Percentiles rank a stretch among this genome's conserved stretches.
Evolutionary conservation across 2,888 invertebrate genomes (phyloP).

Genomic region (Mechanitis mazaeus): DNA sequence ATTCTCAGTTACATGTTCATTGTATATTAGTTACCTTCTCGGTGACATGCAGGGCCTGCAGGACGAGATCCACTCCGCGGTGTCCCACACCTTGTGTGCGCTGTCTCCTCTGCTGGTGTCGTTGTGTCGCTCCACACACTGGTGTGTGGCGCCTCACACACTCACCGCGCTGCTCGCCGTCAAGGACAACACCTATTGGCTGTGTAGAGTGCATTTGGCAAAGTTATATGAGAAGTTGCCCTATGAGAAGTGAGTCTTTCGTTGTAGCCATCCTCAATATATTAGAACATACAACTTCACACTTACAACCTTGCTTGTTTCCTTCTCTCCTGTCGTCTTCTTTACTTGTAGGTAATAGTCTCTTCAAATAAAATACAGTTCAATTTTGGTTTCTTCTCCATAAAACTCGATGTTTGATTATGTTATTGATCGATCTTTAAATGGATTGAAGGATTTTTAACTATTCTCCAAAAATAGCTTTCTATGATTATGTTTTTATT

Average conservation of each 20-base stretch:
- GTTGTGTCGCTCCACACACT: slow-evolving; percentile 79
- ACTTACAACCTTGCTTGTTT: too few relatives aligned
- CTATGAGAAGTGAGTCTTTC: slow-evolving; percentile 54
- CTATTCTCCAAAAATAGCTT: too few relatives aligned
- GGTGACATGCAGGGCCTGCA: slow-evolving; percentile 76
- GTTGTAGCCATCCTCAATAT: background rate
- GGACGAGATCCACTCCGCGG: slow-evolving; percentile 85
- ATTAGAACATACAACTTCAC: too few relatives aligned
- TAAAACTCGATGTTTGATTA: too few relatives aligned
- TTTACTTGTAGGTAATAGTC: too few relatives aligned
- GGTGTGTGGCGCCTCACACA: slow-evolving; percentile 72
- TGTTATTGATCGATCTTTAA: too few relatives aligned
- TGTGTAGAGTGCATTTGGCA: slow-evolving; percentile 82
- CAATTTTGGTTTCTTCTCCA: too few relatives aligned
- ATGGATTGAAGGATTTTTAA: too few relatives aligned
- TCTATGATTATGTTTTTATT: background rate
- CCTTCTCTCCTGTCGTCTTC: too few relatives aligned
- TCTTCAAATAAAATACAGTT: too few relatives aligned
- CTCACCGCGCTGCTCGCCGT: slow-evolving; percentile 80
- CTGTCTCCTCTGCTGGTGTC: slow-evolving; percentile 75
- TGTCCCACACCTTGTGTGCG: slow-evolving; percentile 82
- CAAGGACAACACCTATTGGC: slow-evolving; percentile 87
- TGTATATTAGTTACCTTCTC: too few relatives aligned
- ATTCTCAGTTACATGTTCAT: too few relatives aligned
- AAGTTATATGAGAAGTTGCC: slow-evolving; percentile 62